Conservation (phyloP, 2,888 invertebrate species). For the Cistogaster globosa region DNA sequence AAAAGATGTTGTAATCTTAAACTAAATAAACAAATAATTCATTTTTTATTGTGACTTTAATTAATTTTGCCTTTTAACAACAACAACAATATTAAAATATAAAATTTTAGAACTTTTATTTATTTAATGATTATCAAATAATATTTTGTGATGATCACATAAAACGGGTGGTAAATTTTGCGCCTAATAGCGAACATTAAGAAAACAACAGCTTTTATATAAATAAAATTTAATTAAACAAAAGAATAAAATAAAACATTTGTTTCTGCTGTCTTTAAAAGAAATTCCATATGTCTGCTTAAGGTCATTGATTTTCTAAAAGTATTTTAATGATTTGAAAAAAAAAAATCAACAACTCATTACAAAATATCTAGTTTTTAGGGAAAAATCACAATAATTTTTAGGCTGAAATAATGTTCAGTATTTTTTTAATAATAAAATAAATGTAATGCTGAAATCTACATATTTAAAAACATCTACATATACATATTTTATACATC, state of each 20-base stretch:
- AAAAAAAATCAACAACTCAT: slow-evolving; percentile 15
- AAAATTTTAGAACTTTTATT: neutral
- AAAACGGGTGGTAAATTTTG: neutral
- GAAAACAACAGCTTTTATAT: neutral
- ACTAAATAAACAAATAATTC: slow-evolving; percentile 39
- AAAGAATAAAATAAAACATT: slow-evolving; percentile 19
- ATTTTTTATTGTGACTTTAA: slow-evolving; percentile 13
- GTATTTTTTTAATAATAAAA: neutral
- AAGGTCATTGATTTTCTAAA: slow-evolving; percentile 1
- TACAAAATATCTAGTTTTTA: neutral
- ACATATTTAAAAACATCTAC: slow-evolving; percentile 52
- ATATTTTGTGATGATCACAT: slow-evolving; percentile 18
- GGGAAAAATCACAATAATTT: slow-evolving; percentile 65
- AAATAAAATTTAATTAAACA: neutral
- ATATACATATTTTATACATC: slow-evolving; percentile 28
- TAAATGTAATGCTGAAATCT: slow-evolving; percentile 76
- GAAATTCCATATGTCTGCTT: slow-evolving; percentile 13
- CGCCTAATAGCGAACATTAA: neutral
- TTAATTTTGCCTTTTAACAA: slow-evolving; percentile 26
- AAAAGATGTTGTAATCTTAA: slow-evolving; percentile 11
- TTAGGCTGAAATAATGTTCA: slow-evolving; percentile 10
- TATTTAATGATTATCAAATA: neutral
- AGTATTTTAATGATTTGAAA: slow-evolving; percentile 26
- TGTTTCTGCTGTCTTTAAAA: neutral
- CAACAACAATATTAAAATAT: neutral